These are phyloP conservation scores for Drosophila mayri DNA, from an alignment of 1,140 invertebrate species.

Conservation along the genomic window DNA sequence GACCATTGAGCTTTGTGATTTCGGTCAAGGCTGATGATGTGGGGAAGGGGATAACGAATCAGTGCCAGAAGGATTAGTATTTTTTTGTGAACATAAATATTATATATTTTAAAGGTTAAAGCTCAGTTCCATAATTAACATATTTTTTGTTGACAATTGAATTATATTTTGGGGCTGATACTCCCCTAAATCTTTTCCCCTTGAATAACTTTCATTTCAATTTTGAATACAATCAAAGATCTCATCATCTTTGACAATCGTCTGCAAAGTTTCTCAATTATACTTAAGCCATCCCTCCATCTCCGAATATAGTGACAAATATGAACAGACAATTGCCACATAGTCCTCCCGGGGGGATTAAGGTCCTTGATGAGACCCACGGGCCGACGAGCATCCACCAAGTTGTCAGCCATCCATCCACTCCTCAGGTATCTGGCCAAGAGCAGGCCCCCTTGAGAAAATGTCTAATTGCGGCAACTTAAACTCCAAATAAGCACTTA, in stretches of 20 bases:
- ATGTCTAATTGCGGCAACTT: constrained; percentile 79
- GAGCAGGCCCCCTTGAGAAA: constrained; percentile 58
- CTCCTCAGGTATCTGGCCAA: constrained; percentile 47
- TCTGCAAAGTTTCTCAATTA: constrained; percentile 73
- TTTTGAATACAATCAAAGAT: constrained; percentile 26
- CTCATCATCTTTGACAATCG: constrained; percentile 34
- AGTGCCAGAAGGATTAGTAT: neutral
- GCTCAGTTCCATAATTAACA: constrained; percentile 6
- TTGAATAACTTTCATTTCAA: constrained; percentile 14
- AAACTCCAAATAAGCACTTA: constrained; percentile 82
- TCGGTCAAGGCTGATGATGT: constrained; percentile 28
- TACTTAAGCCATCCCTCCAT: constrained; percentile 2
- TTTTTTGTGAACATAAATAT: neutral
- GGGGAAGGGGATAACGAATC: neutral
- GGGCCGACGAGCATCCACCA: constrained; percentile 32
- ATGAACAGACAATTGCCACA: constrained; percentile 22
- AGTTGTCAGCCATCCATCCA: constrained; percentile 33
- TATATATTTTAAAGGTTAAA: neutral
- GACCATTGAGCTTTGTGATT: constrained; percentile 36
- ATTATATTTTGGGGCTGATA: neutral
- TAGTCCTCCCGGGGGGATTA: constrained; percentile 5
- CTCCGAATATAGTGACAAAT: constrained; percentile 15
- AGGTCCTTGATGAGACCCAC: constrained; percentile 24
- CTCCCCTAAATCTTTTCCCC: constrained; percentile 1
- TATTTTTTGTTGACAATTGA: constrained; percentile 1